Evolutionary conservation across 2,797 vertebrate species (phyloP).

Genomic region (Oreochromis mossambicus): DNA sequence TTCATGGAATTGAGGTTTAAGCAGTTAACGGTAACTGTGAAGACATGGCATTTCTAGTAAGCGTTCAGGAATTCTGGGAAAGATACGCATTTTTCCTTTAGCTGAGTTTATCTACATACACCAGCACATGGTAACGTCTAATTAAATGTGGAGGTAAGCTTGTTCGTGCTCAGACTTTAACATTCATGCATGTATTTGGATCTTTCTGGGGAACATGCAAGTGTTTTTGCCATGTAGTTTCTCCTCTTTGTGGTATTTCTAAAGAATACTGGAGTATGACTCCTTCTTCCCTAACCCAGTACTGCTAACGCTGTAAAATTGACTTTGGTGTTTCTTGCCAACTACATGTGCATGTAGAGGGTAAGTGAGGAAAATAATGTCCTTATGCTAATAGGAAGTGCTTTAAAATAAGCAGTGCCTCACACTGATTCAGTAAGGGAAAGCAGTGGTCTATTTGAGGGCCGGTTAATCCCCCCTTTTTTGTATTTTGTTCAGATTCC

Average conservation of each 20-base stretch:
- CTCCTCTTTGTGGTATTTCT: not conserved
- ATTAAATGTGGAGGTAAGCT: not conserved
- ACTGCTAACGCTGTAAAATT: not conserved
- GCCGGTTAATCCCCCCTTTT: not conserved
- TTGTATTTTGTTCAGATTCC: not conserved
- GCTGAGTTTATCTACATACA: not conserved
- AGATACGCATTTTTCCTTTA: not conserved
- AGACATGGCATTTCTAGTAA: not conserved
- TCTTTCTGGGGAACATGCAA: not conserved
- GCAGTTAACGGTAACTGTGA: not conserved
- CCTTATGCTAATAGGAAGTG: not conserved
- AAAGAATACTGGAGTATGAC: not conserved
- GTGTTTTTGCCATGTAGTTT: not conserved
- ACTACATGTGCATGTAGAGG: not conserved
- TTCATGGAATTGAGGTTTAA: slow-evolving; percentile 1
- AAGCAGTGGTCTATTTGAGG: not conserved
- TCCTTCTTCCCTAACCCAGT: not conserved
- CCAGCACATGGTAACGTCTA: not conserved
- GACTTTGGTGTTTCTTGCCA: not conserved
- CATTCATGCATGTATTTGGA: not conserved
- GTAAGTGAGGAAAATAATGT: not conserved
- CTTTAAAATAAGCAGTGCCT: not conserved
- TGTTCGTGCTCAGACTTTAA: not conserved
- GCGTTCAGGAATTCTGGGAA: not conserved
- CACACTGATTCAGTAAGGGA: not conserved